These are phyloP conservation scores for Tautogolabrus adspersus DNA, from an alignment of 2,113 vertebrate genomes.

Conservation along the genomic window DNA sequence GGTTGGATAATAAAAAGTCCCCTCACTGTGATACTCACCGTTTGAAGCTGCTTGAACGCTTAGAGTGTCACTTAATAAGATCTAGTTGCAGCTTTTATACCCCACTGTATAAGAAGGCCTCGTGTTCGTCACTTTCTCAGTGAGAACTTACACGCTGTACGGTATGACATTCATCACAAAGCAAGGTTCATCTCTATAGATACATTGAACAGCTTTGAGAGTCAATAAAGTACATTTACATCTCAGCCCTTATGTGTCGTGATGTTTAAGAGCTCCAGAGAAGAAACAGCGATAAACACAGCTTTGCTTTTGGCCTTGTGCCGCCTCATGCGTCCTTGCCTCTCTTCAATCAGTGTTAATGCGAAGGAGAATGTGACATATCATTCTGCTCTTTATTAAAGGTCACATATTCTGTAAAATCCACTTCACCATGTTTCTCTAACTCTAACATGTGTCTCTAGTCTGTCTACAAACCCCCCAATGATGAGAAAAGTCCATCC, in stretches of 20 bases:
- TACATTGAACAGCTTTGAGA: not conserved
- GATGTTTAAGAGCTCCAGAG: slow-evolving; percentile 5
- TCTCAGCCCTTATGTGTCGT: not conserved
- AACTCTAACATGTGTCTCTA: too few relatives aligned
- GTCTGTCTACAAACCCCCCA: too few relatives aligned
- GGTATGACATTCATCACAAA: not conserved
- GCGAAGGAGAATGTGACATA: not conserved
- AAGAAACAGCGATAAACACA: slow-evolving; percentile 11
- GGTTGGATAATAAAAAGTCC: not conserved
- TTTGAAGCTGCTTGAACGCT: too few relatives aligned
- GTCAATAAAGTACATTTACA: slow-evolving; percentile 36
- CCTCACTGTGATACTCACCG: too few relatives aligned
- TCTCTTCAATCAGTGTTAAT: not conserved
- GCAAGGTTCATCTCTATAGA: not conserved
- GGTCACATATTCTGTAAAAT: too few relatives aligned
- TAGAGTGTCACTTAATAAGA: too few relatives aligned
- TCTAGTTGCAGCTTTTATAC: too few relatives aligned
- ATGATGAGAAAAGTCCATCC: too few relatives aligned
- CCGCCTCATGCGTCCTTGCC: not conserved
- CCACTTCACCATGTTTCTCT: too few relatives aligned
- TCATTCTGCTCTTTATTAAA: not conserved
- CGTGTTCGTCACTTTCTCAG: not conserved
- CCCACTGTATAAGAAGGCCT: too few relatives aligned
- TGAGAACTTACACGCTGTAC: not conserved
- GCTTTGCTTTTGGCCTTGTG: not conserved